Conservation (phyloP, 2,113 vertebrate genomes). For the Phaethon lepturus region DNA sequence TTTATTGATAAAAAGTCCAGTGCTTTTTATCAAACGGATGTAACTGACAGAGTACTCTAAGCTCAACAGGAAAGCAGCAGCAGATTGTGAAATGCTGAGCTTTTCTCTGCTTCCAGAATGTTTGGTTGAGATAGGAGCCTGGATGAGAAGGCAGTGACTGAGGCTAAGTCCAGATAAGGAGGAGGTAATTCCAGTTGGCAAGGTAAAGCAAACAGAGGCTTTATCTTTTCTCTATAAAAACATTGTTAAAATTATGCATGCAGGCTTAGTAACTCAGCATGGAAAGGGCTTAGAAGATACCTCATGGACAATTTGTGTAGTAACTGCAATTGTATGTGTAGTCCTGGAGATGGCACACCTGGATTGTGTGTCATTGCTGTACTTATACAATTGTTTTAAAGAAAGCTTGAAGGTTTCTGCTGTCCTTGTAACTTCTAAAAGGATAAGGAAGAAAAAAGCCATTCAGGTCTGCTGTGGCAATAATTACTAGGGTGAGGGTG, state of each 20-base stretch:
- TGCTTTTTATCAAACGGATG: slow-evolving; percentile 29
- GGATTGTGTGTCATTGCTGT: neutral
- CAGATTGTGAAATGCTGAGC: slow-evolving; percentile 24
- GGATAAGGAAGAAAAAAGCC: neutral
- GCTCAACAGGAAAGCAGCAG: slow-evolving; percentile 18
- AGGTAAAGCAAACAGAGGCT: slow-evolving; percentile 56
- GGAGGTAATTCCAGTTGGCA: slow-evolving; percentile 60
- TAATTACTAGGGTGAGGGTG: neutral
- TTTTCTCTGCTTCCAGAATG: slow-evolving; percentile 38
- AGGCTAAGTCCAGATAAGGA: slow-evolving; percentile 55
- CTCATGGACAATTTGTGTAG: neutral
- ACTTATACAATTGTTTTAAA: neutral
- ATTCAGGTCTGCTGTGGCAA: neutral
- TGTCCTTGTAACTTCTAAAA: neutral
- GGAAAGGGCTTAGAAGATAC: neutral
- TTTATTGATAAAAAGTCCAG: slow-evolving; percentile 40
- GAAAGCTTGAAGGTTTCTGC: neutral
- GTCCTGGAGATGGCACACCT: slow-evolving; percentile 65
- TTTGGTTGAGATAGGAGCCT: slow-evolving; percentile 55
- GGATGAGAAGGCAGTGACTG: slow-evolving; percentile 43
- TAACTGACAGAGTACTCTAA: neutral
- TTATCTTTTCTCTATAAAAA: slow-evolving; percentile 42
- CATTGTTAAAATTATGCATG: slow-evolving; percentile 29
- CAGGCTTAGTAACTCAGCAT: neutral
- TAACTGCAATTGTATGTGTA: neutral